These are phyloP conservation scores for Aphaenogaster ashmeadi DNA, from an alignment of 1,140 invertebrate species.

Conservation along the genomic window DNA sequence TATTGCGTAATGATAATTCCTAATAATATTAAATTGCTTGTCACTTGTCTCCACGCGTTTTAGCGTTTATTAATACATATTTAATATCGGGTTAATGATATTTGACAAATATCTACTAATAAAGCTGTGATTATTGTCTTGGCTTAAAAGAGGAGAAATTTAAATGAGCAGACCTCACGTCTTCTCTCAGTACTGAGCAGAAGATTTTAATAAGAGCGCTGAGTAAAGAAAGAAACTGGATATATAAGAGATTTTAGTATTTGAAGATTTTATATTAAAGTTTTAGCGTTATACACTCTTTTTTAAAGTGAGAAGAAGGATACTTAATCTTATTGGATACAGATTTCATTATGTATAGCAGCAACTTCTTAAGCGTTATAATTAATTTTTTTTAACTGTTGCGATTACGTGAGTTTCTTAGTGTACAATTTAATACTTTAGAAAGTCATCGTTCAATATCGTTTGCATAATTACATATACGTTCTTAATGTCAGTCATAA, in stretches of 20 bases:
- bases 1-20: conserved; percentile 21
- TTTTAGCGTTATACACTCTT: conserved; percentile 33
- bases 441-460: conserved; percentile 39
- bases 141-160: conserved; percentile 28
- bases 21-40: conserved; percentile 24
- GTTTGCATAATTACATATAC: background rate
- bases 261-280: conserved; percentile 58
- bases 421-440: conserved; percentile 1
- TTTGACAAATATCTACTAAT: conserved; percentile 5
- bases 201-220: conserved; percentile 55
- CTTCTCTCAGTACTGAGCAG: background rate
- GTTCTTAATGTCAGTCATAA: conserved; percentile 30
- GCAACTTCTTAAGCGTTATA: background rate
- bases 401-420: background rate
- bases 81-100: conserved; percentile 29
- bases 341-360: conserved; percentile 1
- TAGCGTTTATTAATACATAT: conserved; percentile 14
- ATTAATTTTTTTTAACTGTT: conserved; percentile 46
- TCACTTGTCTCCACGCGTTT: background rate
- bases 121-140: conserved; percentile 6
- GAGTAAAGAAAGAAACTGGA: conserved; percentile 42
- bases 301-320: background rate
- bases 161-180: conserved; percentile 27
- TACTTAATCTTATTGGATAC: conserved; percentile 10
- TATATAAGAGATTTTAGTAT: conserved; percentile 50